Evolutionary conservation across 2,888 invertebrate species (phyloP).

Genomic region (Hartigia nigra): DNA sequence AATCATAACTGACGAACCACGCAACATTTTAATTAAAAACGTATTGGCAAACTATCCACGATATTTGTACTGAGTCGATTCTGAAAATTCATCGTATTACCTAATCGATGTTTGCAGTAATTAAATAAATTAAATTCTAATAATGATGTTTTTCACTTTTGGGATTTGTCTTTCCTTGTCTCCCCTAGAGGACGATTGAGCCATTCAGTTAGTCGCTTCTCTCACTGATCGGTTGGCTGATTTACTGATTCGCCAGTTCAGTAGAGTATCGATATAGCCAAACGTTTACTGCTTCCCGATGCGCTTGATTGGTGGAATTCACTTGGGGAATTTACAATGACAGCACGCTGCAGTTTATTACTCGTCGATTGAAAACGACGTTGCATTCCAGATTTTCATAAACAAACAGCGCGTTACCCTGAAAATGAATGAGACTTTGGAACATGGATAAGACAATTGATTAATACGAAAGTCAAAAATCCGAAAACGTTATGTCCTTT

Average conservation of each 20-base stretch:
- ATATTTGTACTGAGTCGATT: background rate
- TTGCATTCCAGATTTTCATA: background rate
- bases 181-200: background rate
- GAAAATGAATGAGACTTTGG: background rate
- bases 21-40: background rate
- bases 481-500: background rate
- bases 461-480: background rate
- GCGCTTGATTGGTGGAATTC: background rate
- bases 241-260: background rate
- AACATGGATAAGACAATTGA: background rate
- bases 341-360: background rate
- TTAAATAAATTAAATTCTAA: background rate
- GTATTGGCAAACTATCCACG: background rate
- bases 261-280: background rate
- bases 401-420: background rate
- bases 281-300: background rate
- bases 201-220: background rate
- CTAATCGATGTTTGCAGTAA: background rate
- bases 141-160: background rate
- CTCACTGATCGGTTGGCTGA: background rate
- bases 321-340: background rate
- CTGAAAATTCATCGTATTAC: background rate
- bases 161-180: background rate
- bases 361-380: background rate
- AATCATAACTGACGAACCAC: background rate